Percentiles rank a stretch among this genome's conserved stretches.
Conservation (phyloP, 2,113 vertebrate species). For the Sinocyclocheilus rhinocerous region DNA sequence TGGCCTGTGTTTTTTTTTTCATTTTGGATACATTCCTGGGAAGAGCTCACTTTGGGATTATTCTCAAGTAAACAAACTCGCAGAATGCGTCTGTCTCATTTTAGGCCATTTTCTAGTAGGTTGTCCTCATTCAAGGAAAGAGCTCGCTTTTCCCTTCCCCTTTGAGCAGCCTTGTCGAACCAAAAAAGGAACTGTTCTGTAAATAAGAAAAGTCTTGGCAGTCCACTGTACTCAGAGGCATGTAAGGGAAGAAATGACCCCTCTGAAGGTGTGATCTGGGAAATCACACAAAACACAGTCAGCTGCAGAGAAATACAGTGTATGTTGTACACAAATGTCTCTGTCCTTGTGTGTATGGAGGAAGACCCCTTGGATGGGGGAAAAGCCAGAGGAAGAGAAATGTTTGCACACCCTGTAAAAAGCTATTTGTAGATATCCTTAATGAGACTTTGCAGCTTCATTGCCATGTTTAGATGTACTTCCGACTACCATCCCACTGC, state of each 20-base stretch:
- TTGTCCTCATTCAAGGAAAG: slow-evolving; percentile 45
- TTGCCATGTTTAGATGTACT: slow-evolving; percentile 67
- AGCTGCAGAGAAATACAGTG: slow-evolving; percentile 30
- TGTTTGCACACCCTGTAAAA: not conserved
- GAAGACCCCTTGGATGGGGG: not conserved
- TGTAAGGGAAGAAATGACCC: slow-evolving; percentile 58
- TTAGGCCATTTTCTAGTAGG: slow-evolving; percentile 32
- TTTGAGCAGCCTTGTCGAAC: slow-evolving; percentile 58
- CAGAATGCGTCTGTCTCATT: slow-evolving; percentile 36
- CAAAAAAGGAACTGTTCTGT: slow-evolving; percentile 74
- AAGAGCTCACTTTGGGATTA: not conserved
- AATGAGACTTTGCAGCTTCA: slow-evolving; percentile 32
- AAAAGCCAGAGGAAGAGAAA: not conserved
- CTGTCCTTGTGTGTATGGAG: slow-evolving; percentile 19
- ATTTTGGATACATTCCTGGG: slow-evolving; percentile 33
- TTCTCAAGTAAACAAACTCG: slow-evolving; percentile 45
- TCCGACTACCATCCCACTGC: not conserved
- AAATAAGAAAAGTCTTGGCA: slow-evolving; percentile 65
- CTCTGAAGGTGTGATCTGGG: slow-evolving; percentile 42
- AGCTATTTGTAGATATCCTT: not conserved
- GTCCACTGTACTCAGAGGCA: slow-evolving; percentile 52
- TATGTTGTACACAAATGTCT: slow-evolving; percentile 24
- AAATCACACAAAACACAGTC: slow-evolving; percentile 31
- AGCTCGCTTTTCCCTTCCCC: slow-evolving; percentile 42
- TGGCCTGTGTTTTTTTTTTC: not conserved